Evolutionary conservation across 2,113 vertebrate species (phyloP).

Genomic region (Halichoeres trimaculatus): DNA sequence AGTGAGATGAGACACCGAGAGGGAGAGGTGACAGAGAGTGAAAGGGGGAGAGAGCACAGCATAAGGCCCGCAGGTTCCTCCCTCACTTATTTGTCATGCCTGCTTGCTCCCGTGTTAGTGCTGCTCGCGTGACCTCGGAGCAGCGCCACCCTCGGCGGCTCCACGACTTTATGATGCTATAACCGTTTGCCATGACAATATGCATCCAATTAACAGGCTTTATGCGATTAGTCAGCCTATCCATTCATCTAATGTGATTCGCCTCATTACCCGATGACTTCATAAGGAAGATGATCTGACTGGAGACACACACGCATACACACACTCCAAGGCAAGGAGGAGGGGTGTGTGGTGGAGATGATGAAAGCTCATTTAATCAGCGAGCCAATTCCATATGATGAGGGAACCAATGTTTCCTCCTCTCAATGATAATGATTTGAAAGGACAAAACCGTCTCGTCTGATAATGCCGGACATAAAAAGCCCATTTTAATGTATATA

Average conservation of each 20-base stretch:
- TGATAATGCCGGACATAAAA: constrained; percentile 42
- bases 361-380: constrained; percentile 72
- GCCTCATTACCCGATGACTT: constrained; percentile 75
- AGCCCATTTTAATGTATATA: constrained; percentile 28
- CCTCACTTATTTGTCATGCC: constrained; percentile 65
- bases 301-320: constrained; percentile 29
- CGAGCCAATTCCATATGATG: constrained; percentile 62
- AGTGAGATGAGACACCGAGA: constrained; percentile 22
- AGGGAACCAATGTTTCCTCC: constrained; percentile 63
- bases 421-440: constrained; percentile 69
- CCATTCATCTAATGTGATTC: constrained; percentile 76
- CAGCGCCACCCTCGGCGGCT: constrained; percentile 50
- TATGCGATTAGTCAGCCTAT: constrained; percentile 77
- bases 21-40: background rate
- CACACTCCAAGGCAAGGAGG: constrained; percentile 19
- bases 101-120: constrained; percentile 59
- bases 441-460: constrained; percentile 63
- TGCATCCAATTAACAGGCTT: constrained; percentile 80
- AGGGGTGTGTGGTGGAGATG: constrained; percentile 37
- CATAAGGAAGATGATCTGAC: constrained; percentile 71
- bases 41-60: constrained; percentile 1
- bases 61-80: constrained; percentile 38
- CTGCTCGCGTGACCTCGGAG: constrained; percentile 56
- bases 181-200: constrained; percentile 79
- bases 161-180: constrained; percentile 67